These are phyloP conservation scores for Syrmaticus mikado DNA, from an alignment of 2,113 vertebrate genomes.

Conservation along the genomic window DNA sequence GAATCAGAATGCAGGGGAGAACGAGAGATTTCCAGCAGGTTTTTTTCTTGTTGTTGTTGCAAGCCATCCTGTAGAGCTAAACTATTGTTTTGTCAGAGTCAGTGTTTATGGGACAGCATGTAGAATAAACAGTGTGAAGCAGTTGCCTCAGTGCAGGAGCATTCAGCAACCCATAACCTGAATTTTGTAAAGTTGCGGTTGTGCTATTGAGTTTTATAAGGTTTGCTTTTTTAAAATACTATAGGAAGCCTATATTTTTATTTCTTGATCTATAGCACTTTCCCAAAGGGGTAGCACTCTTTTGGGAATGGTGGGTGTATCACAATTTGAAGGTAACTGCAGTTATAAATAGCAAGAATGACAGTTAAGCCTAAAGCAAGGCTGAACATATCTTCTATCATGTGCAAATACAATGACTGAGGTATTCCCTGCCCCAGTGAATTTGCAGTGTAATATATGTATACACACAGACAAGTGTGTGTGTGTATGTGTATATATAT, in stretches of 20 bases:
- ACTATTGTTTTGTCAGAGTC: not conserved
- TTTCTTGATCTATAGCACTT: not conserved
- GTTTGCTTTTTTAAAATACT: not conserved
- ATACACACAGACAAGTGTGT: no score
- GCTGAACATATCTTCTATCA: not conserved
- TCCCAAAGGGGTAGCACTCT: not conserved
- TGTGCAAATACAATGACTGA: not conserved
- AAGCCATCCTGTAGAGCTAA: not conserved
- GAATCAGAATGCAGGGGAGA: not conserved
- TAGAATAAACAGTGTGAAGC: not conserved
- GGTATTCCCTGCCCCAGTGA: not conserved
- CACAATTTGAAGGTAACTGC: not conserved
- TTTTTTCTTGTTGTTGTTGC: not conserved
- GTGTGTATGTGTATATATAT: no score
- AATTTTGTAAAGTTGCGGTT: not conserved
- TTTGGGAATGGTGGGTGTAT: accelerated
- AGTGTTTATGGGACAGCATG: not conserved
- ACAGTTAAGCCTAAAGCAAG: not conserved
- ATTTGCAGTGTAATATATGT: not conserved
- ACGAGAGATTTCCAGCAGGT: not conserved
- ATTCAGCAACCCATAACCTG: not conserved
- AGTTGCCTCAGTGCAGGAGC: not conserved
- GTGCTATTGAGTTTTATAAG: not conserved
- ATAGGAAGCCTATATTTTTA: accelerated
- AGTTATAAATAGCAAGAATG: not conserved